Evolutionary conservation across 2,888 invertebrate genomes (phyloP).

Genomic region (Alloscopus bannaensis): DNA sequence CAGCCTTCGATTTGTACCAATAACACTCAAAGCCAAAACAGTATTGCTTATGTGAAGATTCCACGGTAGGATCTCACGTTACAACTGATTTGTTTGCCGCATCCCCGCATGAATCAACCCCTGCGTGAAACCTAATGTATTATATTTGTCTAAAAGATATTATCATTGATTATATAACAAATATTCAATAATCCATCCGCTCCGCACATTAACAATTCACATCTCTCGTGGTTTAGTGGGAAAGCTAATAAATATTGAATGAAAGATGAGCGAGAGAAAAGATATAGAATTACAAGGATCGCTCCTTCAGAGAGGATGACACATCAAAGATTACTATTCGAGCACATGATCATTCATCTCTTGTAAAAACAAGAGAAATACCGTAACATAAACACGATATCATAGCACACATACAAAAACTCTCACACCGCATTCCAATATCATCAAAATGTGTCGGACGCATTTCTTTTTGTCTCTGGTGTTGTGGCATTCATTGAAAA

Average conservation of each 20-base stretch:
- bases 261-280: slow-evolving; percentile 40
- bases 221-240: slow-evolving; percentile 46
- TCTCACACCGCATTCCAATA: too few relatives aligned
- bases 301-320: slow-evolving; percentile 52
- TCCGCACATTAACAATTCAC: slow-evolving; percentile 25
- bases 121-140: too few relatives aligned
- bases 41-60: too few relatives aligned
- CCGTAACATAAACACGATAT: slow-evolving; percentile 58
- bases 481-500: too few relatives aligned
- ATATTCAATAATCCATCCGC: slow-evolving; percentile 15
- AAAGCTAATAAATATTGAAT: slow-evolving; percentile 57
- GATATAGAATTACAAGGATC: slow-evolving; percentile 37
- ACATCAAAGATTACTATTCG: slow-evolving; percentile 58
- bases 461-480: too few relatives aligned
- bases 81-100: too few relatives aligned
- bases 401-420: slow-evolving; percentile 34
- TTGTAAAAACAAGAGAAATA: slow-evolving; percentile 56
- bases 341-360: slow-evolving; percentile 62
- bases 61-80: too few relatives aligned
- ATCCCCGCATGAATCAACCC: too few relatives aligned
- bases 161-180: slow-evolving; percentile 23
- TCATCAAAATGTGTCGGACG: too few relatives aligned
- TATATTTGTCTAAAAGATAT: slow-evolving; percentile 43
- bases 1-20: too few relatives aligned
- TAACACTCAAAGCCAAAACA: too few relatives aligned